Conservation (phyloP, 2,888 invertebrate species). For the Crossocerus cetratus region DNA sequence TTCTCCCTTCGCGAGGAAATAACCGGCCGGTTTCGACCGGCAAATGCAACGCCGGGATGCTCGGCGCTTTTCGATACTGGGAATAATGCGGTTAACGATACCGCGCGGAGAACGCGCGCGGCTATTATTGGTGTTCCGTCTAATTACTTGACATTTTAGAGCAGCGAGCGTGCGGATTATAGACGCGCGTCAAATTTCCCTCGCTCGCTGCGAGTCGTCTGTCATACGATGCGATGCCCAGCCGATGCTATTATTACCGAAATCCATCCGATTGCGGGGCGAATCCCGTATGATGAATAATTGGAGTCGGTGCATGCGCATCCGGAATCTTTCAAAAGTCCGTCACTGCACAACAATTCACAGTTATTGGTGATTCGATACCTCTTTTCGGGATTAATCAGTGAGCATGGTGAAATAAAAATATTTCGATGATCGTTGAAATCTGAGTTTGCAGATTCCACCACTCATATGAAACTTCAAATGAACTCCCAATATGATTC, state of each 20-base stretch:
- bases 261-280: no score
- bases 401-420: no score
- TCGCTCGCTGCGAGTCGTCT: not conserved
- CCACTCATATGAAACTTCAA: no score
- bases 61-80: not conserved
- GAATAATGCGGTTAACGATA: slow-evolving; percentile 14
- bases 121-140: slow-evolving; percentile 37
- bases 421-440: no score
- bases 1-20: not conserved
- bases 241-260: not conserved
- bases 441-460: no score
- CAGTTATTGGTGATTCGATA: no score
- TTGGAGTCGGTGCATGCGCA: no score
- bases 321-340: no score
- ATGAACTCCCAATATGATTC: no score
- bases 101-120: slow-evolving; percentile 7
- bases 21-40: not conserved
- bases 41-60: not conserved
- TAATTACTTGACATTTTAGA: slow-evolving; percentile 30
- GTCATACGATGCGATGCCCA: not conserved
- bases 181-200: not conserved
- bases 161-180: slow-evolving; percentile 15
- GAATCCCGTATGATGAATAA: no score
- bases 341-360: no score
- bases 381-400: no score